Base-by-base conservation (phyloP, 2,797 vertebrate species). In the Catharus ustulatus region DNA sequence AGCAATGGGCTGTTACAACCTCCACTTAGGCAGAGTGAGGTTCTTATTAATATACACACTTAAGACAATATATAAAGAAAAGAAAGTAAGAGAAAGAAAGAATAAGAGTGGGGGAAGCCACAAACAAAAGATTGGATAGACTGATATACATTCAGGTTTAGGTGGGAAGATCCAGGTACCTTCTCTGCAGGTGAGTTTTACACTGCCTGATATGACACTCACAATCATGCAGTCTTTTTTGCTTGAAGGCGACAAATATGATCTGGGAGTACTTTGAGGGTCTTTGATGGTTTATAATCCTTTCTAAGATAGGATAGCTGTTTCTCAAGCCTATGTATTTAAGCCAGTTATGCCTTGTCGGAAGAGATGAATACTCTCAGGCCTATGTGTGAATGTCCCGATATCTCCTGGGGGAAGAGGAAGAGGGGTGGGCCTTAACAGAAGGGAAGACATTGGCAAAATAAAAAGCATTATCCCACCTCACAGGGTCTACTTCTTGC, bases 371-470 rank as follows among this genome's bases (percentile, higher is more conserved):
- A 63, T n/a, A n/a, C 19, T 30, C 20, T 49, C 36, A 57, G 19
- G 13, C 16, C 23, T 49, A 13, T 0, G 0, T 18, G 11, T 43
- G 19, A 38, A 38, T 42, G 13, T 21, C 19, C 1, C 4, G 43
- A 18, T 24, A 49, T 8, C 13, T 55, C 10, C 18, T 24, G 19
- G 2, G 32, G 13, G 13, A 77, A 75, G 24, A 48, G 32, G 13
- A 16, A 49, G 42, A 20, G 8, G 2, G 4, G 1, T 36, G 13
- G 15, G 2, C 22, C 9, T 82, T 24, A 34, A 21, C 23, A 49
- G 27, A 48, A 43, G 9, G 27, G 7, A 62, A 40, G 5, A 20
- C 36, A n/a, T 3, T 55, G 19, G 6, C 6, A 29, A n/a, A 15
- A 49, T 49, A 32, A 49, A 57, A 76, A 62, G 4, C 11, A 49